A percentile compares a stretch with the other conserved stretches of the same genome.
phyloP scores from a whole-genome alignment of 2,113 vertebrate genomes.

The Paedocypris sp. region DNA sequence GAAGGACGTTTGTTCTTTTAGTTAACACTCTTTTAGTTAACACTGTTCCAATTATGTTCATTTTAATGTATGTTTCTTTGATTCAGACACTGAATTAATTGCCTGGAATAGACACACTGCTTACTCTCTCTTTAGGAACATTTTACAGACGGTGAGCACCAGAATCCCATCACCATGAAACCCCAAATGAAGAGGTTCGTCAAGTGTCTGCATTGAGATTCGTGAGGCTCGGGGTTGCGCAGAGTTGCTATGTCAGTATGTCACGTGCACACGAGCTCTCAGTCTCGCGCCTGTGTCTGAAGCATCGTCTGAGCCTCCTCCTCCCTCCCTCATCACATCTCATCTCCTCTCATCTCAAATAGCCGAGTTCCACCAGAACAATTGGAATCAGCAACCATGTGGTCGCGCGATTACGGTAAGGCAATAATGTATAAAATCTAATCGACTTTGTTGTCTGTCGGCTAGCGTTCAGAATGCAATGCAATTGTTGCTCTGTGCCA shows the following conservation, averaged over 20 bases:
- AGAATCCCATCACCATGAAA: no score
- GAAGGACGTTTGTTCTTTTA: no score
- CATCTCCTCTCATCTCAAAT: not conserved
- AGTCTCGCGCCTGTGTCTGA: constrained; percentile 11
- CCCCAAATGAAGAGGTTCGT: no score
- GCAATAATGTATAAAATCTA: not conserved
- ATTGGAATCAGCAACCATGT: constrained; percentile 10
- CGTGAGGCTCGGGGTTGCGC: not conserved
- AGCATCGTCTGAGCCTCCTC: not conserved
- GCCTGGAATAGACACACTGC: no score
- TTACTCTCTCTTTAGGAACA: no score
- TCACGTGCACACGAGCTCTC: constrained; percentile 18
- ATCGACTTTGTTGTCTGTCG: no score
- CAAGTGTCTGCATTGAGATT: not conserved
- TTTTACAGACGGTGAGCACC: no score
- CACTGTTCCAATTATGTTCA: no score
- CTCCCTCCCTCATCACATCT: not conserved
- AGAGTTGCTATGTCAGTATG: constrained; percentile 14
- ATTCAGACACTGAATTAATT: no score
- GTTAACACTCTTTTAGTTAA: no score
- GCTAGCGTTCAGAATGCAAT: not conserved
- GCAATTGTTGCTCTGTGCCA: constrained; percentile 18
- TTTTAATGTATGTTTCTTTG: no score
- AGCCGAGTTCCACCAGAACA: not conserved
- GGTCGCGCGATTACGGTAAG: constrained; percentile 16